A percentile compares a stretch with the other conserved stretches of the same genome.
Evolutionary conservation across 2,113 vertebrate species (phyloP).

Genomic region (Lynx canadensis): DNA sequence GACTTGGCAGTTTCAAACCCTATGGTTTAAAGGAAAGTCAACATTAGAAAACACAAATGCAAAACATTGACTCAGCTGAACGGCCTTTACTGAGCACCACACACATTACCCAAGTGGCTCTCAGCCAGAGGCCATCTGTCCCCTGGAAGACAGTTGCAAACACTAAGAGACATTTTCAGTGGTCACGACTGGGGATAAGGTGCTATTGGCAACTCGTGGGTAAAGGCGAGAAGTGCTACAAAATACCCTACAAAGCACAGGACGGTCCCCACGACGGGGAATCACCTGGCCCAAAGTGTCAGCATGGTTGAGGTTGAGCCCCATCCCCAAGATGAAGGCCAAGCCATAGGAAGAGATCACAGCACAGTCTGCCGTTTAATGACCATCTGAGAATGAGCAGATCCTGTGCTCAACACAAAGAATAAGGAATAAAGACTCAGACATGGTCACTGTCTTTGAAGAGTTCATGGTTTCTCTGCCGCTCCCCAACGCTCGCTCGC

Average conservation of each 20-base stretch:
- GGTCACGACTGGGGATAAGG: background rate
- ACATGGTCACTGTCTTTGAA: background rate
- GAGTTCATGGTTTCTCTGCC: background rate
- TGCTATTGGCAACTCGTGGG: background rate
- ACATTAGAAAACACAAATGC: slow-evolving; percentile 72
- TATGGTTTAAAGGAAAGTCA: slow-evolving; percentile 81
- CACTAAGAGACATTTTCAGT: background rate
- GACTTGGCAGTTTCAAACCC: slow-evolving; percentile 97
- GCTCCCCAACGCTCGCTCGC: no score
- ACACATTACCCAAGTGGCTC: rapidly evolving
- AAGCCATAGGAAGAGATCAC: rapidly evolving
- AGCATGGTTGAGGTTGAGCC: rapidly evolving
- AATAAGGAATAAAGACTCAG: background rate
- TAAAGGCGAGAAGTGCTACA: background rate
- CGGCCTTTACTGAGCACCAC: background rate
- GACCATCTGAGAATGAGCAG: background rate
- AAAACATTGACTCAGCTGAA: rapidly evolving
- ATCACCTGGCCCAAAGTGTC: background rate
- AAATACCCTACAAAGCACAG: background rate
- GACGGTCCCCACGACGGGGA: background rate
- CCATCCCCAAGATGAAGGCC: background rate
- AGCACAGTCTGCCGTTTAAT: background rate
- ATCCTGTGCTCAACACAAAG: background rate
- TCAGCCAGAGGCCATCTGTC: background rate
- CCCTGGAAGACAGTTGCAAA: background rate